Base-by-base conservation (phyloP, 2,113 vertebrate genomes). In the Syngnathus scovelli region DNA sequence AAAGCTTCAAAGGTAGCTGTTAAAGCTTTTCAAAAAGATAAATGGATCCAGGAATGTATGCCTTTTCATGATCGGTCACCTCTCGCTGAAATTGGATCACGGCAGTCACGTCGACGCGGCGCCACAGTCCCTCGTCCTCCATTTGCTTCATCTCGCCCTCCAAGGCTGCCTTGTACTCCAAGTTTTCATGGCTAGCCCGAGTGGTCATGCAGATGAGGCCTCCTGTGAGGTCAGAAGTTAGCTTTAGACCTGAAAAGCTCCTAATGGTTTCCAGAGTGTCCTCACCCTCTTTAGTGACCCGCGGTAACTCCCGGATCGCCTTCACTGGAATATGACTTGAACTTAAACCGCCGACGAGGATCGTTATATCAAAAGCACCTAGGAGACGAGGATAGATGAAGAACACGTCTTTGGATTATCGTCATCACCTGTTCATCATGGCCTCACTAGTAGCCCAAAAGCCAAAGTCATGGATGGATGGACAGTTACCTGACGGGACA, bases 191-290 rank as follows among this genome's bases (percentile, higher is more conserved):
- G 74, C 95, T 93, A 67, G 74, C 79, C 80, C 95, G 91, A 0
- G 94, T 96, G 0, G 94, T 98, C 91, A 98, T 89, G 84, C 95
- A 98, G 61, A 95, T 39, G 43, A 89, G 89, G 5, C 96, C 95
- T 4, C 94, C 95, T 96, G 74, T 62, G 94, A 75, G 69, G 5
- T 7, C 13, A 36, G 3, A 10, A 15, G 48, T 37, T 1, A 15
- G 37, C 2, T 3, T 33, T 33, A 33, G 27, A 33, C 3, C 27
- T 33, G 27, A 33, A 33, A 33, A 33, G 27, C 27, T 33, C 27
- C 27, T 2, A 33, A 33, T 33, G 3, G 27, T 33, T 33, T 33
- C 27, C 27, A 63, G 44, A 54, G 21, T 21, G 37, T 5, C 54
- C 87, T 89, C 70, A 98, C 95, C 94, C 71, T 91, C 84, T 77